Percentiles rank a stretch among this genome's conserved stretches.
These are phyloP conservation scores for Neoscelio sp. DNA, from an alignment of 2,888 invertebrate species.

Conservation along the genomic window DNA sequence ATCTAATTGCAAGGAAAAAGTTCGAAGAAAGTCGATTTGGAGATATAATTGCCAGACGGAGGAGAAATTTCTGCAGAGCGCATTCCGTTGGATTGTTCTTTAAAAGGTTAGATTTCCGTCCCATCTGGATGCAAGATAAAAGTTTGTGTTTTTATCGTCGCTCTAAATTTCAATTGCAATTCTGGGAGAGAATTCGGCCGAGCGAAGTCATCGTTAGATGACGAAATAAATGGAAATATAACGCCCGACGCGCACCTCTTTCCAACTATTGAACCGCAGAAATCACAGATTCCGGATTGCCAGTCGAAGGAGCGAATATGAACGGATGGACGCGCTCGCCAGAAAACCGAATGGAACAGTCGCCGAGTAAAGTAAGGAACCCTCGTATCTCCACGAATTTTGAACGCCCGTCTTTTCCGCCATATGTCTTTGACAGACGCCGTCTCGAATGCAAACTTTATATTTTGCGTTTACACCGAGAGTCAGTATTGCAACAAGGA, in stretches of 20 bases:
- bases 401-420: constrained; percentile 40
- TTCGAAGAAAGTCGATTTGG: not conserved
- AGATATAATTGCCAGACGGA: constrained; percentile 1
- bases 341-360: constrained; percentile 32
- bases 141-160: constrained; percentile 13
- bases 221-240: constrained; percentile 54
- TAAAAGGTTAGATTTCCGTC: constrained; percentile 2
- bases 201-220: constrained; percentile 21
- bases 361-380: constrained; percentile 48
- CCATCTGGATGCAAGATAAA: constrained; percentile 17
- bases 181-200: not conserved
- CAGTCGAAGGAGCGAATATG: constrained; percentile 51
- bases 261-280: constrained; percentile 60
- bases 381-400: constrained; percentile 42
- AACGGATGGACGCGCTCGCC: constrained; percentile 34
- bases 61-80: not conserved
- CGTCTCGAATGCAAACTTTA: constrained; percentile 49
- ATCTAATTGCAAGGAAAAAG: too few relatives aligned
- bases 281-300: constrained; percentile 43
- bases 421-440: constrained; percentile 65
- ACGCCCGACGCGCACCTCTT: constrained; percentile 32
- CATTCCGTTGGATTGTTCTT: constrained; percentile 1
- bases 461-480: constrained; percentile 57
- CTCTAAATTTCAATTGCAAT: constrained; percentile 6
- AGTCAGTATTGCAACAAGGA: constrained; percentile 18